Percentiles rank a stretch among this genome's conserved stretches.
These are phyloP conservation scores for Anoura caudifer DNA, from an alignment of 2,113 vertebrate species.

Conservation along the genomic window DNA sequence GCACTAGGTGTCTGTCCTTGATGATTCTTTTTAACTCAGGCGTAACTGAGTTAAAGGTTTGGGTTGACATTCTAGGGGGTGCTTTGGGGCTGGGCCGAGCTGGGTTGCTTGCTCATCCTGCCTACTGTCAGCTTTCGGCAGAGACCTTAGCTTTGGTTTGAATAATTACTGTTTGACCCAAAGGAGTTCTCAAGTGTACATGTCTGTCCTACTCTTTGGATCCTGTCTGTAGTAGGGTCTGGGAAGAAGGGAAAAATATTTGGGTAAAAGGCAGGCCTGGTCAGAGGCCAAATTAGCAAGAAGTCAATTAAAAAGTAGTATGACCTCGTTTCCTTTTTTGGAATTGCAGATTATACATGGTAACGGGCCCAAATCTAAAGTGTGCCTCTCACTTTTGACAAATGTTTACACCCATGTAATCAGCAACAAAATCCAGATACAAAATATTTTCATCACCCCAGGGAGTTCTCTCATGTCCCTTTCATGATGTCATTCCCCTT, in stretches of 20 bases:
- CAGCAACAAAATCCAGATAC: not conserved
- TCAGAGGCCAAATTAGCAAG: slow-evolving; percentile 16
- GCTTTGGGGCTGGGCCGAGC: not conserved
- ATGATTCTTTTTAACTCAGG: slow-evolving; percentile 8
- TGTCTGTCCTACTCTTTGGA: not conserved
- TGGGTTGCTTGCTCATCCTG: slow-evolving; percentile 1
- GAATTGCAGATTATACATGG: not conserved
- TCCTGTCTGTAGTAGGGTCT: not conserved
- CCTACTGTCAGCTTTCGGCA: not conserved
- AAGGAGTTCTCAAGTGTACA: not conserved
- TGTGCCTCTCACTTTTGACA: not conserved
- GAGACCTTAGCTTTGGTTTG: slow-evolving; percentile 2
- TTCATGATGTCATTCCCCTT: not conserved
- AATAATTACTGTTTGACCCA: not conserved
- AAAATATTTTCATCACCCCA: not conserved
- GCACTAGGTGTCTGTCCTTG: not conserved
- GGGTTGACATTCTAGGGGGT: not conserved
- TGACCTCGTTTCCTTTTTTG: not conserved
- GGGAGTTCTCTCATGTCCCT: not conserved
- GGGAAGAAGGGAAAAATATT: not conserved
- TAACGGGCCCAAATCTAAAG: not conserved
- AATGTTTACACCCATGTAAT: slow-evolving; percentile 1
- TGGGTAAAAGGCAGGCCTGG: not conserved
- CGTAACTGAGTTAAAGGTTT: not conserved
- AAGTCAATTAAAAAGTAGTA: not conserved